Evolutionary conservation across 1,140 invertebrate species (phyloP), one percentile per base, ranked within the genome.

Genomic region (Drosophila oshimai): DNA sequence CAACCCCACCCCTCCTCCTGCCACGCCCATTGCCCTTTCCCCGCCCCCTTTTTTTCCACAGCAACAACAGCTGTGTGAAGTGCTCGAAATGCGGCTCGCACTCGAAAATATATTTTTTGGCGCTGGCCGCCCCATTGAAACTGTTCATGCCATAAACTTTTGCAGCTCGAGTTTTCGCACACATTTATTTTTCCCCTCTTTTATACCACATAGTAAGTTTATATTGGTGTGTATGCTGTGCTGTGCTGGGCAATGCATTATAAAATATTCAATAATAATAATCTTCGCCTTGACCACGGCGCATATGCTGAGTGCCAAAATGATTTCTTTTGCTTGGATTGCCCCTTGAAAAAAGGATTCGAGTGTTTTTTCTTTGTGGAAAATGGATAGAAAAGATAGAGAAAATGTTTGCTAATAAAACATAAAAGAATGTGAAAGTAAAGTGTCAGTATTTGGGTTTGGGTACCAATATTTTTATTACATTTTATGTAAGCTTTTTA

Each of bases 221-320:
- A 33, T 53, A 13, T 33, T 18, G 26, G 33, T 60, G 46, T 55
- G 20, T 42, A 53, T 51, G 22, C 18, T n/a, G n/a, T 29, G 7
- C 5, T 41, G 29, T 13, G 57, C 22, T 34, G 36, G 44, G 24
- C 45, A 41, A 42, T 54, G 49, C 65, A 55, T 57, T 47, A 69
- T 70, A 69, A 70, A 70, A 70, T 55, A 70, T 70, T 69, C 67
- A 53, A 67, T 68, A 70, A 70, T 67, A 69, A 70, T 69, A 69
- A 46, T 69, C 50, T 69, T 70, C 33, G 67, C 50, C 67, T 70
- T 70, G 67, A 70, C 67, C 67, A 68, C 41, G 42, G 13, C 39
- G 62, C 62, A 68, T 57, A 70, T 57, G 67, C 64, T 37, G 31
- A 53, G 12, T 55, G 65, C 65, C 65, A 69, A 46, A 68, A 34